Base-by-base conservation (phyloP, 2,113 vertebrate genomes). In the Clarias batrachus region DNA sequence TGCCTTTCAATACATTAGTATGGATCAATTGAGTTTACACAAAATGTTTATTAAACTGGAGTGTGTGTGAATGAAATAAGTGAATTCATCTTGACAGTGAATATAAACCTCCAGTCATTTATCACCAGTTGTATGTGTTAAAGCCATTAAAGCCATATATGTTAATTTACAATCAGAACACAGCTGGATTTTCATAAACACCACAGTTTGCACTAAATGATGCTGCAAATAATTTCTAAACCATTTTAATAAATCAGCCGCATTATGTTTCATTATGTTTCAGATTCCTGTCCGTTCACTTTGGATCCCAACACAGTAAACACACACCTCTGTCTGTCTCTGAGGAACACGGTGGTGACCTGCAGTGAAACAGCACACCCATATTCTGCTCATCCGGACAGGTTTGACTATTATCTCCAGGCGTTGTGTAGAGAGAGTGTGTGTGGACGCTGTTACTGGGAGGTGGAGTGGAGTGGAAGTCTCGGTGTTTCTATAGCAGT, bases 361-460 rank as follows among this genome's bases (percentile, higher is more conserved):
- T 76, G 81, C 79, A 57, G 81, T 25, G 70, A 70, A 5, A 21
- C 48, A 10, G 0, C 19, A 2, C 79, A 82, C 27, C 1, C 17
- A 2, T 82, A 85, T 70, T 76, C 79, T 37, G 27, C 63, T 60
- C 56, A 87, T 84, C 33, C 86, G 56, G 88, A 89, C 10, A 79
- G 89, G 27, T 89, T 87, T 14, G 41, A 79, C 11, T 23, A 56
- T 12, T 85, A 52, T 4, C 30, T 14, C 2, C 63, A 85, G 54
- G 68, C 56, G 21, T 6, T 86, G 71, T 85, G 70, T 48, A n/a
- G 0, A 84, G 96, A 83, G 95, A 94, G 27, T 0, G 86, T 96
- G 19, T 52, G 71, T 52, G 71, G 71, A 25, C 71, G 37, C 21
- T 48, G 71, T 74, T 74, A 74, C 71, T 74, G 71, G 71, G 71